Evolutionary conservation across 2,888 invertebrate genomes (phyloP).

Genomic region (Brenthis hecate): DNA sequence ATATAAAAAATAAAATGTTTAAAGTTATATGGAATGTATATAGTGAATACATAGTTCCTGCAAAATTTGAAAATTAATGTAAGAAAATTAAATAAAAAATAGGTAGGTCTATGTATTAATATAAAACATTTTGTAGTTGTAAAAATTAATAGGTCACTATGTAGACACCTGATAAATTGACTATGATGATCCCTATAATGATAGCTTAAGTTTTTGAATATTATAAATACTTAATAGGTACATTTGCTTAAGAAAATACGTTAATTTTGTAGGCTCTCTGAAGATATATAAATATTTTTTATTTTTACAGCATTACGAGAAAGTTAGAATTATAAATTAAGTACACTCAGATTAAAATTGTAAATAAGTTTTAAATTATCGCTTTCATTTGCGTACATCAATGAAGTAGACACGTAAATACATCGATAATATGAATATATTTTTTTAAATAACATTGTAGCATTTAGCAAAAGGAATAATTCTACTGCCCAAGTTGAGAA

Average conservation of each 20-base stretch:
- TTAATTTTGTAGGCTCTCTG: conserved; percentile 32
- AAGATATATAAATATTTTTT: conserved; percentile 29
- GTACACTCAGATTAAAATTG: conserved; percentile 18
- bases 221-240: conserved; percentile 17
- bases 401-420: conserved; percentile 31
- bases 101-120: conserved; percentile 3
- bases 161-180: conserved; percentile 40
- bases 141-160: conserved; percentile 18
- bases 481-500: conserved; percentile 31
- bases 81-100: conserved; percentile 4
- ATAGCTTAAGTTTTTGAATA: conserved; percentile 19
- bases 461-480: conserved; percentile 40
- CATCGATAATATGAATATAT: conserved; percentile 41
- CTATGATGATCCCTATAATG: conserved; percentile 38
- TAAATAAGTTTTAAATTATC: conserved; percentile 15
- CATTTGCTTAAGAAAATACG: conserved; percentile 32
- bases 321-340: conserved; percentile 10
- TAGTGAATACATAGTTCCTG: conserved; percentile 10
- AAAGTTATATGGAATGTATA: conserved; percentile 14
- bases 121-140: conserved; percentile 15
- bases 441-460: conserved; percentile 37
- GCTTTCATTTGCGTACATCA: conserved; percentile 18
- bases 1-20: conserved; percentile 14
- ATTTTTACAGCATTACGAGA: conserved; percentile 18
- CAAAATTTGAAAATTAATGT: conserved; percentile 2